Conservation (phyloP, 1,140 invertebrate genomes). For the Venustaconcha ellipsiformis region DNA sequence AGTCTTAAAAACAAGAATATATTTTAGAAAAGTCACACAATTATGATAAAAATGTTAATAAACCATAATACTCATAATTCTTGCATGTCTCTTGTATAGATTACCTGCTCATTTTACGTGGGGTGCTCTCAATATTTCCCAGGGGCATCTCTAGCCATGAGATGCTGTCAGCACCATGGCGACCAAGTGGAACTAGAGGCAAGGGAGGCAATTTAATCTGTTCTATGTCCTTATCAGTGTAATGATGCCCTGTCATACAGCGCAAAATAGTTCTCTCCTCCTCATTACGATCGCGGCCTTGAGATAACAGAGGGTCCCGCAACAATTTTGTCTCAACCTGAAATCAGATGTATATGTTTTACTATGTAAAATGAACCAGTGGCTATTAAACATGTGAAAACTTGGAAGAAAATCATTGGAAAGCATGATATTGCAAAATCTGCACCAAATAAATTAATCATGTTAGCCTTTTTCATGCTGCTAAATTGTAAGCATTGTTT, state of each 20-base stretch:
- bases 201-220: constrained; percentile 63
- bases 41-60: too few species aligned
- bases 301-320: constrained; percentile 58
- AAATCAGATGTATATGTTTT: background rate
- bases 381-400: too few species aligned
- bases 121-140: constrained; percentile 61
- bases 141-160: constrained; percentile 63
- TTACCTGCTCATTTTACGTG: constrained; percentile 59
- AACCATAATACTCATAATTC: too few species aligned
- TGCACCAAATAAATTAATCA: too few species aligned
- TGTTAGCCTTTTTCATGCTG: too few species aligned
- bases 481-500: too few species aligned
- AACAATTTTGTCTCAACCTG: constrained; percentile 54
- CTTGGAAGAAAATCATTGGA: too few species aligned
- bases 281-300: constrained; percentile 47
- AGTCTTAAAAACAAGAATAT: too few species aligned
- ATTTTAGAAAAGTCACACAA: too few species aligned
- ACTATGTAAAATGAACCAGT: too few species aligned
- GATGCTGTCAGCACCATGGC: constrained; percentile 59
- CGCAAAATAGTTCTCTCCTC: constrained; percentile 62
- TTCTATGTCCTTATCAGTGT: constrained; percentile 60
- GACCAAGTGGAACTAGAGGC: constrained; percentile 59
- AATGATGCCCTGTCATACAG: constrained; percentile 60
- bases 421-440: too few species aligned
- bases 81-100: too few species aligned